Evolutionary conservation across 2,113 vertebrate genomes (phyloP), one percentile per base, ranked within the genome.

Genomic region (Centropus bengalensis): DNA sequence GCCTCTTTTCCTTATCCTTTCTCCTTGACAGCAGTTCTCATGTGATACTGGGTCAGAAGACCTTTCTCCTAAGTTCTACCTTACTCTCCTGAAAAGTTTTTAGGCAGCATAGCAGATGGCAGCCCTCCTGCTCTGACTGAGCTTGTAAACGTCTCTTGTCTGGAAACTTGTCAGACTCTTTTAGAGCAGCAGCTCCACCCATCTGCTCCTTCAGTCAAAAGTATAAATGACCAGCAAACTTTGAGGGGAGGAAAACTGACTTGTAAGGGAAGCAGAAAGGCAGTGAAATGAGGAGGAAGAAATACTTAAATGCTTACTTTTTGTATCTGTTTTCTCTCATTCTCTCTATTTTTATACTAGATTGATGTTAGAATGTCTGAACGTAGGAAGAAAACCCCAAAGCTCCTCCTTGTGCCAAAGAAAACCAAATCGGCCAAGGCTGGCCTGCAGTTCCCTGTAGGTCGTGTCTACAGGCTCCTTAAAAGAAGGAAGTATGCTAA

Each of bases 361-460:
- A 22, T 54, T 64, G 36, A 33, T 36, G 5, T 36, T 30, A 82
- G 10, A 51, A 98, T 98, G 98, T 98, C 98, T 78, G 98, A 97
- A 32, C 80, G 69, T 69, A 97, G 94, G 5, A 98, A 98, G 93
- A 87, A 86, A 73, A 49, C 13, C 8, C 23, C 42, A 13, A 79
- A 82, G n/a, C 12, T 62, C 6, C 97, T 97, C 52, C 36, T 60
- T 11, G 27, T 24, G 51, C 12, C 5, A 0, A 97, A 93, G 70
- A 42, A 52, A 54, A 97, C 86, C 24, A 95, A 30, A 12, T 98
- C 98, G 0, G 5, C 74, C 20, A 96, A 64, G 49, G 98, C 98
- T 6, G 98, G 98, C 3, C 47, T 98, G 51, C 96, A 95, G 64
- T 99, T 99, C 71, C 98, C 98, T 1, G 98, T 98, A 14, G 91